Conservation (phyloP, 1,140 invertebrate genomes). For the Anagrus nilaparvatae region DNA sequence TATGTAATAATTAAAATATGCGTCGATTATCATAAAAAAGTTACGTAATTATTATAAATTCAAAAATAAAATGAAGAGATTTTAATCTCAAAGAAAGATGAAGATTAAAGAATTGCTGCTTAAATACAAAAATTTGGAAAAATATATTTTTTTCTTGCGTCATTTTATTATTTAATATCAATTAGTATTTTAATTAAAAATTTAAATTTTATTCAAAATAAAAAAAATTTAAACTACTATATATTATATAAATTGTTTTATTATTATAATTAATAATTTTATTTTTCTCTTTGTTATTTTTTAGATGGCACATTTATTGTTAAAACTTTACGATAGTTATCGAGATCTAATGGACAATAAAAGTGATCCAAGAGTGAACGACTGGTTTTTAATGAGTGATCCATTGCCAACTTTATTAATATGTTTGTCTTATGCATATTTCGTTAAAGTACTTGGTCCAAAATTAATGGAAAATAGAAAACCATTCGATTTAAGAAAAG, state of each 20-base stretch:
- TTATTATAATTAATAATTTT: no score
- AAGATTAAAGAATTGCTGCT: no score
- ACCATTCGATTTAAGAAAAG: constrained; percentile 68
- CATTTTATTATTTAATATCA: background rate
- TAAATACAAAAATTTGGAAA: background rate
- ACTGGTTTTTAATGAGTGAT: constrained; percentile 75
- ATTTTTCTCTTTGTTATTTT: constrained; percentile 21
- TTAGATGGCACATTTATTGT: constrained; percentile 40
- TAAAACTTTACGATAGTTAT: constrained; percentile 44
- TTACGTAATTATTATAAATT: no score
- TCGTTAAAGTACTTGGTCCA: constrained; percentile 74
- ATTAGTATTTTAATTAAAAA: background rate
- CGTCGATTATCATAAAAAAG: no score
- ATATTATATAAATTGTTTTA: background rate
- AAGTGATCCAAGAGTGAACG: constrained; percentile 67
- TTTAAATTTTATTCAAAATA: background rate
- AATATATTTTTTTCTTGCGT: background rate
- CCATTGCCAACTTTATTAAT: constrained; percentile 70
- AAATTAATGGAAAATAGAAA: constrained; percentile 82
- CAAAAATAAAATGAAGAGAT: no score
- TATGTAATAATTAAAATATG: no score
- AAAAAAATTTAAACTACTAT: background rate
- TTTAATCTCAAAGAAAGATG: no score
- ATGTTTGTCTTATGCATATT: constrained; percentile 65
- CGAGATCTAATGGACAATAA: constrained; percentile 64